Base-by-base conservation (phyloP, 1,140 invertebrate species). In the Musca domestica region DNA sequence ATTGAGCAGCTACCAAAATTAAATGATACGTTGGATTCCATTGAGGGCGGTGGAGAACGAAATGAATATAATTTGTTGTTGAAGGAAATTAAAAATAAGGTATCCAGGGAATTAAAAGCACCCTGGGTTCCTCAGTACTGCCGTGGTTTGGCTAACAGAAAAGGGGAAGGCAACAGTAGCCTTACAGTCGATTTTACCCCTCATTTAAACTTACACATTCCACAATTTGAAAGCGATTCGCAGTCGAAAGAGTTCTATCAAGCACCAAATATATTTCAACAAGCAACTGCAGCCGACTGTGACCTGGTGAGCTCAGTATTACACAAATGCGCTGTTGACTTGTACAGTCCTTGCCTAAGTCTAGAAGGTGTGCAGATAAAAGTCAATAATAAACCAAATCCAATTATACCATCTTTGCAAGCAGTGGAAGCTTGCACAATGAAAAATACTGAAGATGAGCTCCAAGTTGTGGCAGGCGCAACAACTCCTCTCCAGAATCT, bases 1-100 rank as follows among this genome's bases (percentile, higher is more conserved):
- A 91, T 97, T 71, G 95, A 98, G 82, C 91, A 92, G 82, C 77
- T 97, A 67, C 94, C 95, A 5, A 92, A 91, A 83, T 94, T 93
- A 74, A 85, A 85, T 34, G 86, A 88, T 71, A 75, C 65, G 67
- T 30, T 56, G 3, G 7, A 41, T 27, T 12, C 17, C 15, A 48
- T 67, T 0, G 71, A 73, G 1, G 71, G 68, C 10, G 5, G 41
- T 49, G 0, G 7, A 41, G 0, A 63, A 47, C 1, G 56, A 61
- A 61, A 61, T 61, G 56, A 61, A 19, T 61, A 19, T n/a, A 23
- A 34, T 12, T 5, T 34, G 6, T 15, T 61, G 10, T 34, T 61
- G 27, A 61, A 30, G 47, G 72, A 7, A 70, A 76, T 30, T 70
- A 77, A 5, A 72, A 72, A n/a, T 72, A 73, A 56, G 74, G 78